A percentile compares a stretch with the other conserved stretches of the same genome.
Conservation (phyloP, 1,140 invertebrate genomes). For the Megalopta genalis region DNA sequence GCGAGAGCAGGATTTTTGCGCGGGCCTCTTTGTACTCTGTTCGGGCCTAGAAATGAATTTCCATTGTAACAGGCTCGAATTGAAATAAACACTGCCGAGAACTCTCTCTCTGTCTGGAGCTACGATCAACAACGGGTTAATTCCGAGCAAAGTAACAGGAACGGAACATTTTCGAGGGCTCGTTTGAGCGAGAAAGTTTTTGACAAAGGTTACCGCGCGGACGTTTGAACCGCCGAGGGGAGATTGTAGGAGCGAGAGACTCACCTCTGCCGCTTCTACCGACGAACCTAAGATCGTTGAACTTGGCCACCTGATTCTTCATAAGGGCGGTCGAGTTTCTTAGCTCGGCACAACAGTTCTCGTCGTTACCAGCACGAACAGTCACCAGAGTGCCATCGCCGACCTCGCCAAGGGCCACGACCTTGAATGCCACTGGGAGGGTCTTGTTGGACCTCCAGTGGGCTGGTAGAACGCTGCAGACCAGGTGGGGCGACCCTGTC, state of each 20-base stretch:
- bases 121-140: background rate
- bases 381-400: conserved; percentile 97
- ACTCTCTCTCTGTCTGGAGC: background rate
- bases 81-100: too few species aligned
- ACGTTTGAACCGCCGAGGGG: background rate
- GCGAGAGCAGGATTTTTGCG: too few species aligned
- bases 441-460: conserved; percentile 99
- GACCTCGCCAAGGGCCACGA: conserved; percentile 94
- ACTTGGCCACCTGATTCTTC: conserved; percentile 99
- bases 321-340: conserved; percentile 96
- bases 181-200: background rate
- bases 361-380: conserved; percentile 97
- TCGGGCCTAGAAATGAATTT: too few species aligned
- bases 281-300: conserved; percentile 98
- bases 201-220: background rate
- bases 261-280: conserved; percentile 98
- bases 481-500: conserved; percentile 89
- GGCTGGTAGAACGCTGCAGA: conserved; percentile 94
- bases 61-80: too few species aligned
- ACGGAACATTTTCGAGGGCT: background rate
- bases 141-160: too few species aligned
- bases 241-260: conserved; percentile 69
- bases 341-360: conserved; percentile 97
- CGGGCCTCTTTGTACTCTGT: too few species aligned
- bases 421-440: conserved; percentile 95